These are phyloP conservation scores for Synergus gifuensis DNA, from an alignment of 2,888 invertebrate species.

Conservation along the genomic window DNA sequence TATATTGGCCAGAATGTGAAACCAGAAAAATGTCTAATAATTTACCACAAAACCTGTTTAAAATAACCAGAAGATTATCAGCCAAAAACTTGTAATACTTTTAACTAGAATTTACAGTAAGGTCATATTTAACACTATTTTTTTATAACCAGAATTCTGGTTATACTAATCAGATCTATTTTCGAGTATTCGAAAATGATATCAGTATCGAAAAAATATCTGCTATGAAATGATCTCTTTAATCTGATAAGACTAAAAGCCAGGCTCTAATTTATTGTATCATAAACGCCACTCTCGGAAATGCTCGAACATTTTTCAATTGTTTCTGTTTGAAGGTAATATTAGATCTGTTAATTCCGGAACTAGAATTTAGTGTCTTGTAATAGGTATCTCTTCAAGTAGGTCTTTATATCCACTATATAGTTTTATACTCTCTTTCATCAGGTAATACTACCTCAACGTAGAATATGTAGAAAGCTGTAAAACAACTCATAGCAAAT, in stretches of 20 bases:
- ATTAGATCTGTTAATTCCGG: neutral
- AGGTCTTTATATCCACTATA: neutral
- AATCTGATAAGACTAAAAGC: constrained; percentile 3
- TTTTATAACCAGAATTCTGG: too few species aligned
- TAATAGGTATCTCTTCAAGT: constrained; percentile 3
- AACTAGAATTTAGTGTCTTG: constrained; percentile 9
- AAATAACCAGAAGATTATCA: too few species aligned
- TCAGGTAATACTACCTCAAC: neutral
- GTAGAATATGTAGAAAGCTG: neutral
- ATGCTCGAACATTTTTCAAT: neutral
- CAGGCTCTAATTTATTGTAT: constrained; percentile 11
- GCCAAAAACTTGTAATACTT: too few species aligned
- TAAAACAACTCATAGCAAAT: constrained; percentile 1
- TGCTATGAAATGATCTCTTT: neutral
- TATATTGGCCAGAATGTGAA: too few species aligned
- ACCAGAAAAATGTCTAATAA: too few species aligned
- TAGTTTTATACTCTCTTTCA: neutral
- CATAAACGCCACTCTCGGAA: neutral
- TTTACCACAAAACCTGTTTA: too few species aligned
- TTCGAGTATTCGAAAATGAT: neutral
- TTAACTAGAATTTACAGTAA: too few species aligned
- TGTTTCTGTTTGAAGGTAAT: neutral
- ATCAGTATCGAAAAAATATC: neutral
- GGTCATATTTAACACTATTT: too few species aligned
- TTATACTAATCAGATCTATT: too few species aligned